Conservation (phyloP, 2,113 vertebrate genomes). For the Onychostruthus taczanowskii region DNA sequence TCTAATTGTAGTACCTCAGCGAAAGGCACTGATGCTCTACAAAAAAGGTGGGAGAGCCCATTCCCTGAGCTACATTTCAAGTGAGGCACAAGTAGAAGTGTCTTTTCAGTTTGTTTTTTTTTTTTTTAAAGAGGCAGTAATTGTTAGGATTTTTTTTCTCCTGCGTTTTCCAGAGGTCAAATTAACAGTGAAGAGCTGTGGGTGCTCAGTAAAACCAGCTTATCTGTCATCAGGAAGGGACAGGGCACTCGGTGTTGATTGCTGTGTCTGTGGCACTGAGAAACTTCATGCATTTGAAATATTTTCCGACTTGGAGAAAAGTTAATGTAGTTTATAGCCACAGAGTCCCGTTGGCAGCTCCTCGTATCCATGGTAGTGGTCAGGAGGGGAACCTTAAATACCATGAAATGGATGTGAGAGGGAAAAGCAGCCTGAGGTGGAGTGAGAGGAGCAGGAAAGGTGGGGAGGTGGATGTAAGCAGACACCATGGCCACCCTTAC, state of each 20-base stretch:
- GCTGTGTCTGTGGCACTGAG: background rate
- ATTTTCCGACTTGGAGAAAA: background rate
- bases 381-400: background rate
- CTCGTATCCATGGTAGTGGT: rapidly evolving
- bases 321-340: background rate
- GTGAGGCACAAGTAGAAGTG: background rate
- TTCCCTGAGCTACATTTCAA: background rate
- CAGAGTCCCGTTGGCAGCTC: background rate
- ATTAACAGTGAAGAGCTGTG: background rate
- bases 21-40: background rate
- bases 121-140: background rate
- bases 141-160: background rate
- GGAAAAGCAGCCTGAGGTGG: background rate
- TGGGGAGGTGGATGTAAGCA: background rate
- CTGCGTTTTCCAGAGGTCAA: background rate
- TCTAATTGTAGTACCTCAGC: background rate
- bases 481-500: background rate
- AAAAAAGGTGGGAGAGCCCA: background rate
- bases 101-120: background rate
- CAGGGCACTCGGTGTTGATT: background rate
- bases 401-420: background rate
- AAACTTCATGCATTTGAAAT: background rate
- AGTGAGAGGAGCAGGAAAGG: background rate
- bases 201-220: background rate
- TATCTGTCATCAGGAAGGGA: background rate